Evolutionary conservation across 2,888 invertebrate species (phyloP).

Genomic region (Blastobasis lacticolella): DNA sequence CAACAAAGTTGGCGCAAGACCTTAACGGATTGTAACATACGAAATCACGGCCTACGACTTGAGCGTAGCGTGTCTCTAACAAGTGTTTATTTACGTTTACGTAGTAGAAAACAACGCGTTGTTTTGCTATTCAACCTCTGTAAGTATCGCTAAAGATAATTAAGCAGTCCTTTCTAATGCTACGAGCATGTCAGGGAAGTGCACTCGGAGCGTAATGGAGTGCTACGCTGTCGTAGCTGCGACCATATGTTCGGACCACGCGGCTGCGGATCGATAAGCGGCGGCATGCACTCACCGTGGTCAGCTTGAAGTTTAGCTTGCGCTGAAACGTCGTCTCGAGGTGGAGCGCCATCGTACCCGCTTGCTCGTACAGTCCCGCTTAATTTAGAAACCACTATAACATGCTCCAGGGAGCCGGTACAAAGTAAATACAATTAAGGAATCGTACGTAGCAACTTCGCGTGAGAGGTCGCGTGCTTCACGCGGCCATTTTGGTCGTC

Average conservation of each 20-base stretch:
- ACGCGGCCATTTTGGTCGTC: conserved; percentile 68
- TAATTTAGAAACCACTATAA: conserved; percentile 50
- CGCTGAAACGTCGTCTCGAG: conserved; percentile 70
- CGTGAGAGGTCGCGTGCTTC: conserved; percentile 65
- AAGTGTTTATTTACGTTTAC: conserved; percentile 64
- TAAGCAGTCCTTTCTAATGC: too few species aligned
- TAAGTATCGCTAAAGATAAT: too few species aligned
- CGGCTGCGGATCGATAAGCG: conserved; percentile 60
- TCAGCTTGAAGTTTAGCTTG: conserved; percentile 71
- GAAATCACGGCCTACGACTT: conserved; percentile 15
- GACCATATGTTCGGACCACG: conserved; percentile 67
- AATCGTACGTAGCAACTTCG: conserved; percentile 51
- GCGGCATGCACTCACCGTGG: conserved; percentile 68
- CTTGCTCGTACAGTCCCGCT: conserved; percentile 30
- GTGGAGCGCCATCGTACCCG: conserved; percentile 57
- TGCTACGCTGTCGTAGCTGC: conserved; percentile 45
- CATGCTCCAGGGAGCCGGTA: conserved; percentile 49
- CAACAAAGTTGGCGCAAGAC: too few species aligned
- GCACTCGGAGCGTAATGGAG: conserved; percentile 19
- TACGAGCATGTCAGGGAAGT: too few species aligned
- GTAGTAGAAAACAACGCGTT: conserved; percentile 22
- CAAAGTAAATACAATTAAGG: conserved; percentile 57
- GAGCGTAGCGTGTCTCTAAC: conserved; percentile 37
- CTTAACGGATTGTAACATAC: not conserved
- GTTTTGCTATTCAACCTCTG: too few species aligned